Evolutionary conservation across 2,113 vertebrate genomes (phyloP), one percentile per base, ranked within the genome.

Genomic region (Larimichthys crocea): DNA sequence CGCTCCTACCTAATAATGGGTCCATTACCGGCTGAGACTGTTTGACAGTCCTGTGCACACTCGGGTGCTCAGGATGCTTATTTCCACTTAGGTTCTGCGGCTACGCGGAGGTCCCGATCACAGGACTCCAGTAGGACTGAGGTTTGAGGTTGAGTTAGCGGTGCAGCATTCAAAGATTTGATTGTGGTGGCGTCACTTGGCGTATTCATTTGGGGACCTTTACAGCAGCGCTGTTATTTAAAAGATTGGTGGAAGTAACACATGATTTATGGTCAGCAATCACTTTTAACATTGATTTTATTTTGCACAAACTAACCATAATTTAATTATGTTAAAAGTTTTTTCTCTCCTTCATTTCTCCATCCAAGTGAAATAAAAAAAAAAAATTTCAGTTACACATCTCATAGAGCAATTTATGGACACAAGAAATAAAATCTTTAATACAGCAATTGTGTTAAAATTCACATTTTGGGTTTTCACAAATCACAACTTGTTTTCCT

Each of bases 1-100:
- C 64, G 20, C 73, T 90, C 75, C 81, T 24, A 62, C 75, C 87
- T 82, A 90, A 90, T 91, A 91, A 94, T 80, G 81, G 84, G 81
- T 86, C 94, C 75, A 90, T 92, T 94, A 92, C 88, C 76, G 80
- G 63, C 77, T 73, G 69, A 76, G 86, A 85, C 89, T 53, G 77
- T 82, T 82, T 90, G 89, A 92, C 88, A 86, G 64, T 76, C 83
- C 76, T 29, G 74, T 81, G 83, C 81, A 50, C 80, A 85, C 73
- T 88, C 2, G 57, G 64, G 53, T 77, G 74, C 78, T 49, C 76
- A 48, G 42, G 69, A 35, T 35, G 19, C 56, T 83, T 64, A 57
- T 74, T 87, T 66, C 67, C 64, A 46, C 86, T 82, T 56, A 56
- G 29, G 53, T 66, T 49, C 24, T 53, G 48, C 15, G 53, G 53